Conservation (phyloP, 1,140 invertebrate species). For the Polypedilum pembai region DNA sequence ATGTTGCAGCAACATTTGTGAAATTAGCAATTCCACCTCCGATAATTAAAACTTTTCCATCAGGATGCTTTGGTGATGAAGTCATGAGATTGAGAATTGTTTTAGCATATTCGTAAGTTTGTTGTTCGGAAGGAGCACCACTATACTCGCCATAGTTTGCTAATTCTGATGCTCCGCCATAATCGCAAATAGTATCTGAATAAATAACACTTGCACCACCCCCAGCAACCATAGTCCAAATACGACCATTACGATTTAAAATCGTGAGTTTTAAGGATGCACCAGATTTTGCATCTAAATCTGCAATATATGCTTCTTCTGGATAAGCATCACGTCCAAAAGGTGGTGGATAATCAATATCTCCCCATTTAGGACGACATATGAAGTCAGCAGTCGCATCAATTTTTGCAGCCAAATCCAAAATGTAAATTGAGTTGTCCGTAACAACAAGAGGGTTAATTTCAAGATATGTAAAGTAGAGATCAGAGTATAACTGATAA, state of each 20-base stretch:
- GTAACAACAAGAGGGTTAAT: constrained; percentile 97
- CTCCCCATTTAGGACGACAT: constrained; percentile 90
- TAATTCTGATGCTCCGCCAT: constrained; percentile 85
- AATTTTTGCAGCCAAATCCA: constrained; percentile 95
- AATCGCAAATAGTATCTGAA: constrained; percentile 96
- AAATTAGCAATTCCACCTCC: constrained; percentile 99
- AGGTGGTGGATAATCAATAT: constrained; percentile 94
- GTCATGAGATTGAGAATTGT: constrained; percentile 96
- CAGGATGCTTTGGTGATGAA: constrained; percentile 62
- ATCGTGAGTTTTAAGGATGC: constrained; percentile 95
- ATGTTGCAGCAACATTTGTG: constrained; percentile 98
- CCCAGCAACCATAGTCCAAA: constrained; percentile 99
- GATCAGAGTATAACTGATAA: constrained; percentile 83
- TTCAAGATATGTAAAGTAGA: constrained; percentile 98
- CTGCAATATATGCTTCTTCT: constrained; percentile 98
- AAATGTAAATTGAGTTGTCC: constrained; percentile 70
- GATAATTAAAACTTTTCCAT: constrained; percentile 80
- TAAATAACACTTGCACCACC: constrained; percentile 99
- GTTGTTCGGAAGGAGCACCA: constrained; percentile 95
- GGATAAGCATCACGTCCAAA: constrained; percentile 94
- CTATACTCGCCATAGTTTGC: constrained; percentile 99
- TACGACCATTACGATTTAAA: constrained; percentile 84
- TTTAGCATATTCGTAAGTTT: constrained; percentile 99
- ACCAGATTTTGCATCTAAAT: constrained; percentile 96
- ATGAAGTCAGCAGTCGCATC: constrained; percentile 99